These are phyloP conservation scores for Andrena flavipes DNA, from an alignment of 2,888 invertebrate species.

Conservation along the genomic window DNA sequence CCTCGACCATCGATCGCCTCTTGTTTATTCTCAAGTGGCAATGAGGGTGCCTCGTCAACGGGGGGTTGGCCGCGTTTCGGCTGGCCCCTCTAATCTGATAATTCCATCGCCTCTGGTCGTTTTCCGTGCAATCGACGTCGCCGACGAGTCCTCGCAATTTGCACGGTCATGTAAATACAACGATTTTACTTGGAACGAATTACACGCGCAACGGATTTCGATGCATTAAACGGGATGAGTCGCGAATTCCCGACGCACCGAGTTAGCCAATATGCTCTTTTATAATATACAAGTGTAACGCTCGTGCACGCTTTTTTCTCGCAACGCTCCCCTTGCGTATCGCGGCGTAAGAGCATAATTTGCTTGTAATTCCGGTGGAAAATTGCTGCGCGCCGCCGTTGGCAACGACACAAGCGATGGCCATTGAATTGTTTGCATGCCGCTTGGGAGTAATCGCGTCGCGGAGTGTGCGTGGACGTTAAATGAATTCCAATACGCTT, in stretches of 20 bases:
- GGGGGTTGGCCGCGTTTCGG: conserved; percentile 51
- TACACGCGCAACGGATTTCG: neutral
- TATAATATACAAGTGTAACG: conserved; percentile 1
- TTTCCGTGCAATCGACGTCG: conserved; percentile 17
- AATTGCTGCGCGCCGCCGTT: conserved; percentile 22
- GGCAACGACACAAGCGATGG: conserved; percentile 4
- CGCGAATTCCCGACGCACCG: conserved; percentile 24
- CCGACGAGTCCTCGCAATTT: conserved; percentile 1
- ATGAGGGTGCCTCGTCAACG: conserved; percentile 58
- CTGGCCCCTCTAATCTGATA: conserved; percentile 49
- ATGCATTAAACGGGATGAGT: conserved; percentile 30
- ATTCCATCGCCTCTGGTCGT: conserved; percentile 47
- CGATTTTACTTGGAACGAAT: conserved; percentile 7
- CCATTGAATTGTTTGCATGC: conserved; percentile 11
- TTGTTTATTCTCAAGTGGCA: conserved; percentile 72
- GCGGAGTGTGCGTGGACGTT: neutral
- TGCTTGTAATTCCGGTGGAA: conserved; percentile 33
- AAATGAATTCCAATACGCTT: conserved; percentile 5
- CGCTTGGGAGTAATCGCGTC: conserved; percentile 1
- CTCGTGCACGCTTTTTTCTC: neutral
- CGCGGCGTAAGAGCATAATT: conserved; percentile 19
- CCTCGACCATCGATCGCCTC: conserved; percentile 70
- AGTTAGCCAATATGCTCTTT: conserved; percentile 29
- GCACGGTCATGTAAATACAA: conserved; percentile 6
- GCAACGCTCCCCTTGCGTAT: neutral